These are phyloP conservation scores for Gallinago jamesoni DNA, from an alignment of 2,113 vertebrate genomes.

Conservation along the genomic window DNA sequence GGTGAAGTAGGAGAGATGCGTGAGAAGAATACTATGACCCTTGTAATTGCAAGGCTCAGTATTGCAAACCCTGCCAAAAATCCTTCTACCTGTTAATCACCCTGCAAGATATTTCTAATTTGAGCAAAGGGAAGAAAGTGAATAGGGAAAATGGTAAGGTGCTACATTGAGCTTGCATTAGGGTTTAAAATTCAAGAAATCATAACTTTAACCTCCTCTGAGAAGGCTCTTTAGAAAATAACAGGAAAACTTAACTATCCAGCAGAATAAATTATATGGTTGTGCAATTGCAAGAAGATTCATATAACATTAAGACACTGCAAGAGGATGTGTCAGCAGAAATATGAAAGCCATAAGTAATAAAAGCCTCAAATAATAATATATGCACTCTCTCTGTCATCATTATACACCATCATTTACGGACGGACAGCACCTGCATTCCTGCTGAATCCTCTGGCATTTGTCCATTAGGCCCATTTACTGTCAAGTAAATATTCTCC, in stretches of 20 bases:
- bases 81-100: not conserved
- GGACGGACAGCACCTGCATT: not conserved
- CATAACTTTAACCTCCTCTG: not conserved
- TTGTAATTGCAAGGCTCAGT: not conserved
- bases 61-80: not conserved
- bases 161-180: not conserved
- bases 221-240: not conserved
- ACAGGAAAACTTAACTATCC: not conserved
- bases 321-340: slow-evolving; percentile 6
- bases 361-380: slow-evolving; percentile 18
- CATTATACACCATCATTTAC: not conserved
- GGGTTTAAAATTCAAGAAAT: not conserved
- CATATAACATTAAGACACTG: not conserved
- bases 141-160: not conserved
- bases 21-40: not conserved
- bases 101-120: not conserved
- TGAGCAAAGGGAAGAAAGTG: not conserved
- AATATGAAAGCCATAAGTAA: slow-evolving; percentile 23
- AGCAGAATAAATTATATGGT: not conserved
- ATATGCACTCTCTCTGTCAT: not conserved
- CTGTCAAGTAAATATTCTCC: slow-evolving; percentile 11
- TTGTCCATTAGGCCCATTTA: slow-evolving; percentile 48
- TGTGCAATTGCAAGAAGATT: not conserved
- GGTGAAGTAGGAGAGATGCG: not conserved
- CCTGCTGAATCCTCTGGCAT: slow-evolving; percentile 19